Evolutionary conservation across 2,797 vertebrate genomes (phyloP).

Genomic region (Sitta carolinensis): DNA sequence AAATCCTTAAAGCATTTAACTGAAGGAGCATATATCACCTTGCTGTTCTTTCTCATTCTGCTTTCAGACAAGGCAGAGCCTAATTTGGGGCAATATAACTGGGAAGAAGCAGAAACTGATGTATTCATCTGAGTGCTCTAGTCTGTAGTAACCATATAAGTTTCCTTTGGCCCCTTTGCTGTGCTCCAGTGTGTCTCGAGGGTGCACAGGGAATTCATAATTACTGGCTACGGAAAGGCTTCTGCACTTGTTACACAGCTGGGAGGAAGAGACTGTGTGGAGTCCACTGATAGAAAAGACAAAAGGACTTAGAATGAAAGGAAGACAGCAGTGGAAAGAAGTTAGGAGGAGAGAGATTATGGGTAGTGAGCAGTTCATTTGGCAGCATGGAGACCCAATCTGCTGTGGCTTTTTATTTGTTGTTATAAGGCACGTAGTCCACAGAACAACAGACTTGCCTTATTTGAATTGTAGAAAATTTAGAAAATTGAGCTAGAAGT

Average conservation of each 20-base stretch:
- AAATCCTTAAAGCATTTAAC: not conserved
- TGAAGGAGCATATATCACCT: not conserved
- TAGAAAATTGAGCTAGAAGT: not conserved
- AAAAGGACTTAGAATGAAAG: not conserved
- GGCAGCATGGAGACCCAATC: not conserved
- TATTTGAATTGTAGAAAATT: not conserved
- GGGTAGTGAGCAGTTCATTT: not conserved
- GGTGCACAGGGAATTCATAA: not conserved
- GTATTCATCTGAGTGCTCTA: not conserved
- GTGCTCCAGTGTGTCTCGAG: not conserved
- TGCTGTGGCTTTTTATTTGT: not conserved
- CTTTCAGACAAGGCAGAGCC: not conserved
- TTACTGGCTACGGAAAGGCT: not conserved
- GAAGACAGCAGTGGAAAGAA: not conserved
- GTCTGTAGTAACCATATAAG: not conserved
- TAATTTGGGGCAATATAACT: not conserved
- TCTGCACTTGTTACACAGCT: not conserved
- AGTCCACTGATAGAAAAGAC: not conserved
- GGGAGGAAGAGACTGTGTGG: not conserved
- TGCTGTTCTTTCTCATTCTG: not conserved
- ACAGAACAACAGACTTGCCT: not conserved
- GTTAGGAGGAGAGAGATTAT: not conserved
- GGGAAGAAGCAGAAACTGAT: not conserved
- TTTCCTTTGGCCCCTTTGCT: not conserved
- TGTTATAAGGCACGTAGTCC: fast-evolving